Percentiles rank a stretch among this genome's conserved stretches.
Evolutionary conservation across 1,140 invertebrate genomes (phyloP).

Genomic region (Ceratosolen fusciceps): DNA sequence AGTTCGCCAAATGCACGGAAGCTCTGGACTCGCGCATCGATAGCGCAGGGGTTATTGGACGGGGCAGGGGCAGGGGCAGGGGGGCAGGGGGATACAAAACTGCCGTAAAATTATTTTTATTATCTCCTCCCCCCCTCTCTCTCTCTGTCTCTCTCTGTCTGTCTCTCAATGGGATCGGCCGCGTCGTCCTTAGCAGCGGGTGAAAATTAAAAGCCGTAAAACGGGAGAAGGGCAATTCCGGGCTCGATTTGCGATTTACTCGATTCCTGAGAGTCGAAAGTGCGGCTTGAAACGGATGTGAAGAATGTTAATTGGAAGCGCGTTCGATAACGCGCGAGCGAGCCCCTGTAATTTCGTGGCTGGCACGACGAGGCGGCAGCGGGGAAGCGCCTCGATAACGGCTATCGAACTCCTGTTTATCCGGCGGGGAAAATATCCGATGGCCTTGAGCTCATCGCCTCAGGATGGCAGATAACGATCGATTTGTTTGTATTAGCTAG

Average conservation of each 20-base stretch:
- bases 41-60: no score
- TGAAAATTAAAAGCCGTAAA: no score
- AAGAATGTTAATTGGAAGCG: conserved; percentile 21
- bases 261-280: conserved; percentile 5
- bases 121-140: no score
- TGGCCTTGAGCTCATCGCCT: background rate
- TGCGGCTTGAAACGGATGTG: background rate
- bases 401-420: conserved; percentile 10
- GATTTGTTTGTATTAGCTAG: conserved; percentile 20
- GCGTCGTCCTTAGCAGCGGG: no score
- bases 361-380: background rate
- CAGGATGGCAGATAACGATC: conserved; percentile 2
- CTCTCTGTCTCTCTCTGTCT: no score
- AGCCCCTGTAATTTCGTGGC: background rate
- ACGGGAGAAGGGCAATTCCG: background rate
- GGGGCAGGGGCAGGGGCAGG: no score
- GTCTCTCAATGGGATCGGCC: no score
- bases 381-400: conserved; percentile 3
- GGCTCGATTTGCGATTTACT: background rate
- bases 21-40: no score
- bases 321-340: conserved; percentile 14
- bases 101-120: no score
- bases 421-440: background rate
- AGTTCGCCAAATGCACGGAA: no score
- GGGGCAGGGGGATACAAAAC: no score